Percentiles rank a stretch among this genome's conserved stretches.
phyloP scores from a whole-genome alignment of 2,888 invertebrate species.

The Eugnorisma glareosa region DNA sequence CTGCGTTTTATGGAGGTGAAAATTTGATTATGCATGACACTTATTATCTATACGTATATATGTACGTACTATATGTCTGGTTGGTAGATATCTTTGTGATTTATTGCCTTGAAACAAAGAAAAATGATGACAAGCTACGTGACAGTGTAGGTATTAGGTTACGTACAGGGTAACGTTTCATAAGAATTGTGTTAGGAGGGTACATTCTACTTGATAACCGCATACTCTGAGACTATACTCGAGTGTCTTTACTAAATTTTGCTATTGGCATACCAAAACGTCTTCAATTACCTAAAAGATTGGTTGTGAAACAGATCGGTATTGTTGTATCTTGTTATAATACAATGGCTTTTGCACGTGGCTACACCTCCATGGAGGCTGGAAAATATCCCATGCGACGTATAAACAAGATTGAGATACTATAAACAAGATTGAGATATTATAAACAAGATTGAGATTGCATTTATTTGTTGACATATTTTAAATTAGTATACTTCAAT shows the following conservation, averaged over 20 bases:
- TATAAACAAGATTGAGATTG: too few relatives aligned
- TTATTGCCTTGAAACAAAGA: not conserved
- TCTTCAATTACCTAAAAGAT: not conserved
- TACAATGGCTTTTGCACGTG: too few relatives aligned
- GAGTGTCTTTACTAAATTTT: not conserved
- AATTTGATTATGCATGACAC: conserved; percentile 4
- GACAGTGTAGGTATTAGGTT: not conserved
- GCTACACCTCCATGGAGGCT: too few relatives aligned
- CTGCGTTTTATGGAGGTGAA: conserved; percentile 17
- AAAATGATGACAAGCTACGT: not conserved
- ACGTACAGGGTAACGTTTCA: not conserved
- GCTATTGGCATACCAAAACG: not conserved
- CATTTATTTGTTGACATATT: too few relatives aligned
- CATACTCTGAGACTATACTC: not conserved
- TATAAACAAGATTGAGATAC: not conserved
- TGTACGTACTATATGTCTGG: not conserved
- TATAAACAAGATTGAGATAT: too few relatives aligned
- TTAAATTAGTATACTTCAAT: too few relatives aligned
- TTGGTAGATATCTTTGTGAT: conserved; percentile 8
- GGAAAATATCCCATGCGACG: too few relatives aligned
- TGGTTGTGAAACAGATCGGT: not conserved
- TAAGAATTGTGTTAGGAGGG: not conserved
- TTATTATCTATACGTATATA: not conserved
- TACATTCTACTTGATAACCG: not conserved
- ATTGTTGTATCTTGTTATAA: too few relatives aligned